These are phyloP conservation scores for Crypturellus tataupa DNA, from an alignment of 2,797 vertebrate genomes.

Conservation along the genomic window DNA sequence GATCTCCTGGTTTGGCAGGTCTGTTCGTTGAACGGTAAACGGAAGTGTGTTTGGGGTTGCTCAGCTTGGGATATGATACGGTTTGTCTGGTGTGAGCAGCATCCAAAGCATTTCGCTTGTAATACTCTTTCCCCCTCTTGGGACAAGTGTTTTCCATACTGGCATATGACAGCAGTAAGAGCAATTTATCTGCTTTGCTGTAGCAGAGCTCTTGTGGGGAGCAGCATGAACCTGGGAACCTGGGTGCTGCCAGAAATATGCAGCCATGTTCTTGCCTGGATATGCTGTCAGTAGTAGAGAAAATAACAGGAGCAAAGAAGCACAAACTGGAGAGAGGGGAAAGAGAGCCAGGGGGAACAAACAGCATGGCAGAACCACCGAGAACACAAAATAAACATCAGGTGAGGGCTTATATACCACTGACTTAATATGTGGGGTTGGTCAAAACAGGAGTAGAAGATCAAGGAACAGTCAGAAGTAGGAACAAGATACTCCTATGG, in stretches of 20 bases:
- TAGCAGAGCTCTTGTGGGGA: neutral
- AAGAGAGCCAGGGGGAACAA: neutral
- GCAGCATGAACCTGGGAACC: neutral
- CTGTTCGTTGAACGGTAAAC: neutral
- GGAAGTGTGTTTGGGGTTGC: neutral
- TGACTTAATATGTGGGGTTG: neutral
- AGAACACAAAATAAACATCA: slow-evolving; percentile 2
- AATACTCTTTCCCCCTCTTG: neutral
- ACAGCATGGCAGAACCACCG: neutral
- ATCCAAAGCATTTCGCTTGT: neutral
- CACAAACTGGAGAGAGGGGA: neutral
- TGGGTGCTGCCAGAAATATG: neutral
- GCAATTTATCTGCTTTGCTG: neutral
- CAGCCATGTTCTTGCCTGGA: neutral
- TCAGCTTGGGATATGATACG: neutral
- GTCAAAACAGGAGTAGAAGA: neutral
- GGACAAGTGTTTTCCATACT: neutral
- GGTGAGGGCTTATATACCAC: neutral
- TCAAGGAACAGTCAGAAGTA: neutral
- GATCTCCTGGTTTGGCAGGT: neutral
- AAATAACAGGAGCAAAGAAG: neutral
- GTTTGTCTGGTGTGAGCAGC: neutral
- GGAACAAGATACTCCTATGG: neutral
- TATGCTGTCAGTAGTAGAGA: neutral
- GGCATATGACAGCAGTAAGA: neutral